phyloP scores from a whole-genome alignment of 2,797 vertebrate species.

The Schizopygopsis pylzovi region DNA sequence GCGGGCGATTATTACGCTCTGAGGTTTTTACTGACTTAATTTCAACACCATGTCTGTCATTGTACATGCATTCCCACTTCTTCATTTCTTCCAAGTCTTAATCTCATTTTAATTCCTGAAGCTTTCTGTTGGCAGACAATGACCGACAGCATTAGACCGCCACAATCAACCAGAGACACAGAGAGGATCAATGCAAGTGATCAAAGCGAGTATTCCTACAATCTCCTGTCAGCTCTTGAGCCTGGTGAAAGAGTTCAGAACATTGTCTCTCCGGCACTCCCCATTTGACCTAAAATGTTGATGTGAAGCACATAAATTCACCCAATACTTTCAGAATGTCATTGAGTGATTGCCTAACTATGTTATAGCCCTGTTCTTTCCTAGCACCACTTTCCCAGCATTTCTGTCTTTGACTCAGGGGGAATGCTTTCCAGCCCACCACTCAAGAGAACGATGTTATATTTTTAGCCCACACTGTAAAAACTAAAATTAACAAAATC shows the following conservation, averaged over 20 bases:
- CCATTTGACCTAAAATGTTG: neutral
- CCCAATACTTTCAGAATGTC: neutral
- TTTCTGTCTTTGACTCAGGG: neutral
- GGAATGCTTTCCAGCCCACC: slow-evolving; percentile 21
- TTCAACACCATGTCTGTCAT: neutral
- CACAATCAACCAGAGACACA: slow-evolving; percentile 28
- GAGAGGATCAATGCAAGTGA: slow-evolving; percentile 36
- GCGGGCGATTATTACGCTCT: neutral
- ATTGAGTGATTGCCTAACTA: slow-evolving; percentile 15
- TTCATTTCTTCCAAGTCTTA: slow-evolving; percentile 9
- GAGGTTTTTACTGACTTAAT: neutral
- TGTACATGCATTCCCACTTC: neutral
- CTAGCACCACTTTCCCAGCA: slow-evolving; percentile 10
- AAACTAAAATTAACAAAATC: too few species aligned
- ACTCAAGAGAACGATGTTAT: slow-evolving; percentile 17
- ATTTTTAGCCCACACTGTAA: neutral
- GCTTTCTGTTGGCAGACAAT: slow-evolving; percentile 22
- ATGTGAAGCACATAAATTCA: neutral
- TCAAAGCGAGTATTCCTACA: slow-evolving; percentile 29
- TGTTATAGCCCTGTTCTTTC: neutral
- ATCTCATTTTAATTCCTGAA: slow-evolving; percentile 22
- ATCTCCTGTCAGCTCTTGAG: slow-evolving; percentile 29
- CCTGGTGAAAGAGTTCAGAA: slow-evolving; percentile 12
- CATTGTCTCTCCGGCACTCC: neutral
- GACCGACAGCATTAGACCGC: slow-evolving; percentile 14